phyloP scores from a whole-genome alignment of 2,888 invertebrate species.

The Lepas anatifera region DNA sequence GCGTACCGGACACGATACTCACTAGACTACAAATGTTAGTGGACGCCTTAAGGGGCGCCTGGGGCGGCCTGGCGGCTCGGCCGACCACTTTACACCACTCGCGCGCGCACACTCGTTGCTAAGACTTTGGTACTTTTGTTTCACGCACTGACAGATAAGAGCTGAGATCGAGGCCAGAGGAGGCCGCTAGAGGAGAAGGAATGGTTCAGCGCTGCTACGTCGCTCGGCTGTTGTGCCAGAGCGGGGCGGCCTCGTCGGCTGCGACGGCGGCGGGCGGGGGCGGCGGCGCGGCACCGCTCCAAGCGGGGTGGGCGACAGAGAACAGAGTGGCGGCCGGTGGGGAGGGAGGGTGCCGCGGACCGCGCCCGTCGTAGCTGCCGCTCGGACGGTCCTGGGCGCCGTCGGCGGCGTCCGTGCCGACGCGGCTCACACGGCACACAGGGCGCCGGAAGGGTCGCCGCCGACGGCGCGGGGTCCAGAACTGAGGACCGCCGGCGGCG shows the following conservation, averaged over 20 bases:
- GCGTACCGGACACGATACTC: no score
- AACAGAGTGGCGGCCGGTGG: background rate
- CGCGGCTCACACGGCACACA: background rate
- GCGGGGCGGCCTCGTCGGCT: background rate
- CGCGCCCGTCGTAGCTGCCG: background rate
- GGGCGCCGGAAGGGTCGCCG: conserved; percentile 1
- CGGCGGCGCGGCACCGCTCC: background rate
- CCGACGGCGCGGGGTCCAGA: background rate
- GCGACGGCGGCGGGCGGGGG: background rate
- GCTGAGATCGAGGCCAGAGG: background rate
- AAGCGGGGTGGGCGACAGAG: background rate
- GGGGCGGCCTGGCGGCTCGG: background rate
- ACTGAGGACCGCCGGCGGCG: background rate
- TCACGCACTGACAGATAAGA: background rate
- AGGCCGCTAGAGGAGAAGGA: no score
- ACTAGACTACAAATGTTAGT: no score
- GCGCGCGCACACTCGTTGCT: background rate
- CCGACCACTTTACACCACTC: no score
- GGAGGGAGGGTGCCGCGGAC: background rate
- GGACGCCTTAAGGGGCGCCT: background rate
- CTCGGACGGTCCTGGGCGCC: background rate
- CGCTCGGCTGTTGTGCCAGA: background rate
- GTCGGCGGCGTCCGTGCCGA: background rate
- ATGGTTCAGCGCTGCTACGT: background rate
- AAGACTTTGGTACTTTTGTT: conserved; percentile 9